phyloP scores from a whole-genome alignment of 2,888 invertebrate species.

The Phanerotoma sp. region DNA sequence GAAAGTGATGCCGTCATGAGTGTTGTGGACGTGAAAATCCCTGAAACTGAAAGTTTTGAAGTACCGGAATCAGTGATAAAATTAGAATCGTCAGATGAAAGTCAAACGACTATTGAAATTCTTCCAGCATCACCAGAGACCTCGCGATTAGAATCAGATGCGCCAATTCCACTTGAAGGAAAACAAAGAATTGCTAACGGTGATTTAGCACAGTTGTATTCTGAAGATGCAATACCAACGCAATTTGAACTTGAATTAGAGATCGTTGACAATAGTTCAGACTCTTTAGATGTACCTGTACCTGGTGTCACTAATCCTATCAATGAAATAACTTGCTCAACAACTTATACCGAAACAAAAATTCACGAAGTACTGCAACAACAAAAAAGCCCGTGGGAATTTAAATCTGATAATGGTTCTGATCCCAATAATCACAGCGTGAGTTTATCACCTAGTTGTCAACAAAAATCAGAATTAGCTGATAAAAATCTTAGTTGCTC shows the following conservation, averaged over 20 bases:
- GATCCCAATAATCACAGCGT: too few relatives aligned
- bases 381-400: background rate
- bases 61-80: constrained; percentile 44
- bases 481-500: constrained; percentile 36
- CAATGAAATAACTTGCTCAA: background rate
- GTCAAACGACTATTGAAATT: constrained; percentile 52
- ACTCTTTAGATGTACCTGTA: constrained; percentile 37
- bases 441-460: too few relatives aligned
- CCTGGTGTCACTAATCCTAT: constrained; percentile 24
- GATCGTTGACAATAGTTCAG: constrained; percentile 43
- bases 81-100: constrained; percentile 53
- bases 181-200: constrained; percentile 17
- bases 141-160: constrained; percentile 31
- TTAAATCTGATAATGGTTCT: background rate
- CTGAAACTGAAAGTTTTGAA: constrained; percentile 16
- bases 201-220: constrained; percentile 36
- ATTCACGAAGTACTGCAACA: background rate
- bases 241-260: constrained; percentile 51
- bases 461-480: background rate
- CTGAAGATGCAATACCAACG: constrained; percentile 47
- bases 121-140: constrained; percentile 47
- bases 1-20: constrained; percentile 1
- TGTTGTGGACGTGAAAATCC: constrained; percentile 2
- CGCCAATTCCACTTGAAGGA: constrained; percentile 15
- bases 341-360: background rate